Conservation (phyloP, 1,140 invertebrate species). For the Zaprionus inermis region DNA sequence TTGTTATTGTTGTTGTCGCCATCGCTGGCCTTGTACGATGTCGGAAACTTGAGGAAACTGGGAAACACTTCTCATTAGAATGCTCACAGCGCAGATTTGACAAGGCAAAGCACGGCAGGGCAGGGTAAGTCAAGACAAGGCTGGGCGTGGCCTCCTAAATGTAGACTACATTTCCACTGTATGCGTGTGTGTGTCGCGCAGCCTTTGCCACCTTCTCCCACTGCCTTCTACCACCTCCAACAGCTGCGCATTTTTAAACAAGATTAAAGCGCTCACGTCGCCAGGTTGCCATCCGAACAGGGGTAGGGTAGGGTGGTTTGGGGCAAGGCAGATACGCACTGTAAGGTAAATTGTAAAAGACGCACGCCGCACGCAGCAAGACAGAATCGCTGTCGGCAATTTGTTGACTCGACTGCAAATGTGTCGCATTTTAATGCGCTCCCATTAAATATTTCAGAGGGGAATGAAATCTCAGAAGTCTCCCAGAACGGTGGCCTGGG, state of each 20-base stretch:
- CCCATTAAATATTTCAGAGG: conserved; percentile 71
- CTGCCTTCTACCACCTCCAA: conserved; percentile 42
- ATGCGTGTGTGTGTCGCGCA: conserved; percentile 23
- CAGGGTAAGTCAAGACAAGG: conserved; percentile 51
- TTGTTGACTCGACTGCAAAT: conserved; percentile 79
- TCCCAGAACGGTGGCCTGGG: not conserved
- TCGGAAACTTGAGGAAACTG: conserved; percentile 45
- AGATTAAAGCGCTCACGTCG: conserved; percentile 78
- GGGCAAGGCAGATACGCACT: too few relatives aligned
- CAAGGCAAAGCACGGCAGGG: conserved; percentile 48
- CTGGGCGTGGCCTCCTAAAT: conserved; percentile 53
- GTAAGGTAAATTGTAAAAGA: conserved; percentile 25
- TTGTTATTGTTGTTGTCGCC: conserved; percentile 23
- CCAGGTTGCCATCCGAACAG: conserved; percentile 63
- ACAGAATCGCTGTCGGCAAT: conserved; percentile 66
- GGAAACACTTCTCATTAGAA: conserved; percentile 75
- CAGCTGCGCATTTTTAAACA: conserved; percentile 80
- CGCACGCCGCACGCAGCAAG: conserved; percentile 15
- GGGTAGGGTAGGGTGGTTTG: conserved; percentile 13
- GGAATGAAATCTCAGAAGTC: conserved; percentile 20
- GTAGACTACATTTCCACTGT: conserved; percentile 48
- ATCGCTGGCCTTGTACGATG: conserved; percentile 52
- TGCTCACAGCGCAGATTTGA: conserved; percentile 75
- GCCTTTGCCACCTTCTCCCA: conserved; percentile 9
- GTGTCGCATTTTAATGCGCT: conserved; percentile 76